Evolutionary conservation across 1,140 invertebrate genomes (phyloP).

Genomic region (Philopotamus ludificatus): DNA sequence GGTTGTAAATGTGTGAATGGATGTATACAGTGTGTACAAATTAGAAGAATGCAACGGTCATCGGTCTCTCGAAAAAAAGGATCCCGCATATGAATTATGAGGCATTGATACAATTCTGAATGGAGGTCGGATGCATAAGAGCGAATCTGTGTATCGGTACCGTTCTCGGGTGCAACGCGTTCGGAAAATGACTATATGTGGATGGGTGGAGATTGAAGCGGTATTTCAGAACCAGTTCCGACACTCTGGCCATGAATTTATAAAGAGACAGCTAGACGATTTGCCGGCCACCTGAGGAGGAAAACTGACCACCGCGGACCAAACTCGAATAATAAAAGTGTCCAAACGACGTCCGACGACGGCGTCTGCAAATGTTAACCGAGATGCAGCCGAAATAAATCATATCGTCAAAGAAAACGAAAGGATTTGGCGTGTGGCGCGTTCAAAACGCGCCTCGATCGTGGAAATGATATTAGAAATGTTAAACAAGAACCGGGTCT

Average conservation of each 20-base stretch:
- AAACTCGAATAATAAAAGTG: too few relatives aligned
- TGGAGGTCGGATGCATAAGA: background rate
- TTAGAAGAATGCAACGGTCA: too few relatives aligned
- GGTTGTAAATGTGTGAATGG: conserved; percentile 22
- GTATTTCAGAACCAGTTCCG: background rate
- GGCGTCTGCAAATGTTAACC: too few relatives aligned
- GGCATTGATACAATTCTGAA: background rate
- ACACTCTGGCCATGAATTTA: background rate
- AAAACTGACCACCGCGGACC: too few relatives aligned
- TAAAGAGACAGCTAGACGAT: background rate
- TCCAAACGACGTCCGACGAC: too few relatives aligned
- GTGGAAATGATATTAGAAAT: too few relatives aligned
- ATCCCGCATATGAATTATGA: conserved; percentile 8
- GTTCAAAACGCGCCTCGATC: too few relatives aligned
- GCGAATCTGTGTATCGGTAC: background rate
- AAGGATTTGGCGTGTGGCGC: too few relatives aligned
- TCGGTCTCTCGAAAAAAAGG: conserved; percentile 17
- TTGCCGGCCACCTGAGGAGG: conserved; percentile 5
- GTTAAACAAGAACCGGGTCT: too few relatives aligned
- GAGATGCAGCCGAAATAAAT: too few relatives aligned
- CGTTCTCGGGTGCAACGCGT: background rate
- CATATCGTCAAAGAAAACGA: too few relatives aligned
- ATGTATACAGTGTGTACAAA: too few relatives aligned
- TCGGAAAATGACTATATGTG: background rate
- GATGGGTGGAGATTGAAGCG: background rate